A percentile compares a stretch with the other conserved stretches of the same genome.
phyloP scores from a whole-genome alignment of 2,113 vertebrate genomes.

The Ancistrus triradiatus region DNA sequence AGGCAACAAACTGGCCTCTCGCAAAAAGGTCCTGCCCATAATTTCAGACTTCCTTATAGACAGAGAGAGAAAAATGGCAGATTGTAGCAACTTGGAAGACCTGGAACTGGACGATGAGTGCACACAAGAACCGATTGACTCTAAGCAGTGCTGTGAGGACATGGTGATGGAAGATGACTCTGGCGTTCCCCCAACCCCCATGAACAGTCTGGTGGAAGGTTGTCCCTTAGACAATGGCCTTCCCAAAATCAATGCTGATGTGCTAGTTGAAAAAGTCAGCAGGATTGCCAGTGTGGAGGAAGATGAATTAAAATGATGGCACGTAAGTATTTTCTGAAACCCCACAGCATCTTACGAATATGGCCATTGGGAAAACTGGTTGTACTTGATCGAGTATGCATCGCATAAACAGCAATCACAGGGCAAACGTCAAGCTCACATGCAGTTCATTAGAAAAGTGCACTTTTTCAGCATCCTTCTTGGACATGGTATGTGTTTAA shows the following conservation, averaged over 20 bases:
- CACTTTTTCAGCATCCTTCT: too few relatives aligned
- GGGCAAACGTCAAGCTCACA: too few relatives aligned
- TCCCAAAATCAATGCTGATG: conserved; percentile 75
- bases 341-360: background rate
- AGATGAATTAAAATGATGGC: conserved; percentile 36
- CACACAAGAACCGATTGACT: conserved; percentile 25
- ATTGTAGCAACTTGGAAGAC: conserved; percentile 29
- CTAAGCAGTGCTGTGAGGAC: conserved; percentile 36
- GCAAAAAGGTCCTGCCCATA: conserved; percentile 87
- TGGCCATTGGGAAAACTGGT: background rate
- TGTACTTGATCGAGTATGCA: background rate
- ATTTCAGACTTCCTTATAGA: conserved; percentile 72
- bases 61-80: conserved; percentile 39
- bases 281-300: conserved; percentile 54
- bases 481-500: too few relatives aligned
- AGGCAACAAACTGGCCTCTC: conserved; percentile 74
- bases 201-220: conserved; percentile 96
- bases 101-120: conserved; percentile 43
- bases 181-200: conserved; percentile 79
- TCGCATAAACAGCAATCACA: conserved; percentile 9
- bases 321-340: background rate
- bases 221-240: conserved; percentile 82
- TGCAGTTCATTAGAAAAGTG: conserved; percentile 21
- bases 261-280: conserved; percentile 78
- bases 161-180: conserved; percentile 65